A percentile compares a stretch with the other conserved stretches of the same genome.
Conservation (phyloP, 1,140 invertebrate species). For the Cotesia vestalis region DNA sequence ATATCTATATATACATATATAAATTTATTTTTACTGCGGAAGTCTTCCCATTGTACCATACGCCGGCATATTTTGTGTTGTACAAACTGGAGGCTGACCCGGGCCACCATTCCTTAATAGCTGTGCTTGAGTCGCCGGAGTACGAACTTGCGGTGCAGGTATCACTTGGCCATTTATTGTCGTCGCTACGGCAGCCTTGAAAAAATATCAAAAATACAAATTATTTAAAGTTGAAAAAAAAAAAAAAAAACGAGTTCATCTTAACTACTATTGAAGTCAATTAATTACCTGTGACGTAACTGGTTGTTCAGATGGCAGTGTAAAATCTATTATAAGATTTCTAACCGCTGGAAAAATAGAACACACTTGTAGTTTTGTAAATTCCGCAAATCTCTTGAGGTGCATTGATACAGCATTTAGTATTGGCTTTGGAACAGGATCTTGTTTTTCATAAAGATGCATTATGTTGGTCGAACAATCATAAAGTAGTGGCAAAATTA, state of each 20-base stretch:
- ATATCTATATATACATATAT: background rate
- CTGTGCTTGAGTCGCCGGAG: constrained; percentile 66
- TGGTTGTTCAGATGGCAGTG: constrained; percentile 74
- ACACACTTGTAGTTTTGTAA: constrained; percentile 77
- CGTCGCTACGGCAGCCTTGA: constrained; percentile 57
- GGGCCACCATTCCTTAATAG: constrained; percentile 62
- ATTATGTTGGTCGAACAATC: constrained; percentile 88
- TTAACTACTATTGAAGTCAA: background rate
- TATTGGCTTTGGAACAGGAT: constrained; percentile 70
- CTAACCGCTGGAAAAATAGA: constrained; percentile 88
- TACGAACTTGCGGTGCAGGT: constrained; percentile 67
- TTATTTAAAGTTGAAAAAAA: background rate
- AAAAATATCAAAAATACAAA: constrained; percentile 24
- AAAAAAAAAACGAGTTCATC: background rate
- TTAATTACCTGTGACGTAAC: constrained; percentile 60
- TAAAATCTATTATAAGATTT: constrained; percentile 83
- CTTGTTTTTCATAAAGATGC: constrained; percentile 83
- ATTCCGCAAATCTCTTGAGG: constrained; percentile 77
- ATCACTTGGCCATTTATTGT: constrained; percentile 63
- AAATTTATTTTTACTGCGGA: constrained; percentile 52
- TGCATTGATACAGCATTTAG: constrained; percentile 73
- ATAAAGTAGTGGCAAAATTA: constrained; percentile 89
- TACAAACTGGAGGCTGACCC: constrained; percentile 58
- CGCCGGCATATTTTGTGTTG: constrained; percentile 58
- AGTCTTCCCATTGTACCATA: constrained; percentile 69